A percentile compares a stretch with the other conserved stretches of the same genome.
phyloP scores from a whole-genome alignment of 2,888 invertebrate species.

The Biston betularia region DNA sequence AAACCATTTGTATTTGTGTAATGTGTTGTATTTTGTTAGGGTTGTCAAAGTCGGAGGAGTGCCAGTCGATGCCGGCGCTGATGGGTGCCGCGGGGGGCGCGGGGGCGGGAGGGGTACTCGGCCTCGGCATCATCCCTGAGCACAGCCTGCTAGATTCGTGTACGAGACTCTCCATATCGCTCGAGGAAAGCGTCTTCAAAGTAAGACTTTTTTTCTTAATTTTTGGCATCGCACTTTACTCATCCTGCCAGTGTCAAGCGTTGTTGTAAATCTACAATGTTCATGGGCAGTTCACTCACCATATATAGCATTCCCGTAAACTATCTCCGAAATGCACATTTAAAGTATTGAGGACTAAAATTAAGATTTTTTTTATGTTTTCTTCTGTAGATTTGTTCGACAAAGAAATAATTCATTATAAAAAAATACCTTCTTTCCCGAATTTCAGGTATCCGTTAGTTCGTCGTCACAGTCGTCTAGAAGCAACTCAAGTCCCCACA shows the following conservation, averaged over 20 bases:
- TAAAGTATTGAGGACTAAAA: too few relatives aligned
- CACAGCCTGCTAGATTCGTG: conserved; percentile 94
- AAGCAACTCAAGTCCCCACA: conserved; percentile 88
- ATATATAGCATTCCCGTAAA: too few relatives aligned
- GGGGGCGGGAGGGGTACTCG: conserved; percentile 81
- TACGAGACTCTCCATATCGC: conserved; percentile 94
- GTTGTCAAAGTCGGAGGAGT: conserved; percentile 94
- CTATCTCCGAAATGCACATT: too few relatives aligned
- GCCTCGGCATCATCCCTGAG: conserved; percentile 93
- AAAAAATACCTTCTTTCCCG: not conserved
- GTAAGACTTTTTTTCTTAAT: conserved; percentile 47
- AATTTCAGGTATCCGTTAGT: conserved; percentile 88
- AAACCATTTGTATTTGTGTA: not conserved
- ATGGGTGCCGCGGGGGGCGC: conserved; percentile 89
- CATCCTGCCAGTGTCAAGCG: too few relatives aligned
- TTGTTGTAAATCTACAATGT: too few relatives aligned
- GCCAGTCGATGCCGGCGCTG: conserved; percentile 95
- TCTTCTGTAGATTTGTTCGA: too few relatives aligned
- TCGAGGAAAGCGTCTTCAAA: conserved; percentile 89
- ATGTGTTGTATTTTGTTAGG: conserved; percentile 71
- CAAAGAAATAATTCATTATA: not conserved
- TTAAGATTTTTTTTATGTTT: too few relatives aligned
- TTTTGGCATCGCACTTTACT: too few relatives aligned
- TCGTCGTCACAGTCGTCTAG: conserved; percentile 91
- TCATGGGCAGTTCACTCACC: too few relatives aligned